Base-by-base conservation (phyloP, 2,113 vertebrate species). In the Sinosuthora webbiana region DNA sequence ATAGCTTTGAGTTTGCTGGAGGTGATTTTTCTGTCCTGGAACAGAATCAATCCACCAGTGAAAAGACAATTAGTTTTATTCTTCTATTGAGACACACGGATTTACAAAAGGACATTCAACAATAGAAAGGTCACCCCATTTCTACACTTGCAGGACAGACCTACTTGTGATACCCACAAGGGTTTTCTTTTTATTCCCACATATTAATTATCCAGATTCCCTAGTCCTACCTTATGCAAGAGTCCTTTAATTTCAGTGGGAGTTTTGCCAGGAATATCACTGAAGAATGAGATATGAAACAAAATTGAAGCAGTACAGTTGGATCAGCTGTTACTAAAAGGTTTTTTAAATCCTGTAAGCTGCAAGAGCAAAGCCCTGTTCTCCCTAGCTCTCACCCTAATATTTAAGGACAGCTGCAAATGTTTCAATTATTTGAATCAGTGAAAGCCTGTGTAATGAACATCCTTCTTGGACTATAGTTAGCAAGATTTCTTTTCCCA, bases 401-500 rank as follows among this genome's bases (percentile, higher is more conserved):
- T 83, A 79, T 84, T 84, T 87, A 77, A 94, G 63, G 92, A 91
- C 92, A 95, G 87, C 53, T 90, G 83, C 87, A 95, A 87, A 90
- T 80, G 82, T 94, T 93, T 94, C 84, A 92, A 94, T 94, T 94
- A 96, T 69, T 65, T 39, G 87, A 93, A 92, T 78, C 91, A 89
- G 68, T 78, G 93, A 82, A 94, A 95, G 68, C 42, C 56, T 94
- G 22, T 59, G n/a, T 74, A 94, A 95, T 47, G 94, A 97, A 85
- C 57, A 96, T 82, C 63, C 33, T 78, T 85, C 69, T 64, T 65
- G 65, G 42, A 69, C 45, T 82, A 47, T 2, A 63, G 69, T 68
- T 90, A 77, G 82, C 50, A 64, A 47, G 69, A 57, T 11, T 80
- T 88, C 82, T 91, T 94, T 73, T 55, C 87, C 86, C 93, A 60